A percentile compares a stretch with the other conserved stretches of the same genome.
Evolutionary conservation across 1,140 invertebrate species (phyloP).

Genomic region (Macrotrachela quadricornifera): DNA sequence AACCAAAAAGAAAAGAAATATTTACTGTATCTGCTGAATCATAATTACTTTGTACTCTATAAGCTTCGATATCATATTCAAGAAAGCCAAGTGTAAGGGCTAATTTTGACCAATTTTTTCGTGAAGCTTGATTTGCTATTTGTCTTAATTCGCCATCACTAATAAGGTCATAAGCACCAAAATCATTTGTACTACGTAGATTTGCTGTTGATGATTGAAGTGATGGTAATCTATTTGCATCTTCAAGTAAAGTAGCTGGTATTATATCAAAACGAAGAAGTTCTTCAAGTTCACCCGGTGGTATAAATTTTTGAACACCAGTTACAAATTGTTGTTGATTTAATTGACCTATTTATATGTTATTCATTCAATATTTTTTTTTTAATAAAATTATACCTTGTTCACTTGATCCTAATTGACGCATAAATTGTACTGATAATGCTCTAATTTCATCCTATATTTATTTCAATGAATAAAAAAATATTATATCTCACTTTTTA

Average conservation of each 20-base stretch:
- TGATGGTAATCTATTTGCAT: neutral
- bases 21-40: neutral
- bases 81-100: neutral
- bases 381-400: too few relatives aligned
- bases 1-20: neutral
- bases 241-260: neutral
- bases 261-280: conserved; percentile 1
- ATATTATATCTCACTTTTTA: too few relatives aligned
- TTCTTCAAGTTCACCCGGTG: neutral
- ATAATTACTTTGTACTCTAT: neutral
- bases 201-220: neutral
- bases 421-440: neutral
- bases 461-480: neutral
- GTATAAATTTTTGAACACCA: neutral
- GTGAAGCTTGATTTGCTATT: neutral
- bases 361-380: too few relatives aligned
- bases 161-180: neutral
- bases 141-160: neutral
- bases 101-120: conserved; percentile 5
- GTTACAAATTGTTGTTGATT: neutral
- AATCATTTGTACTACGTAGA: too few relatives aligned
- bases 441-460: neutral
- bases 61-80: neutral
- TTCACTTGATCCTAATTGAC: neutral
- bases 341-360: neutral